These are phyloP conservation scores for Ferdinandea cuprea DNA, from an alignment of 2,888 invertebrate genomes.

Conservation along the genomic window DNA sequence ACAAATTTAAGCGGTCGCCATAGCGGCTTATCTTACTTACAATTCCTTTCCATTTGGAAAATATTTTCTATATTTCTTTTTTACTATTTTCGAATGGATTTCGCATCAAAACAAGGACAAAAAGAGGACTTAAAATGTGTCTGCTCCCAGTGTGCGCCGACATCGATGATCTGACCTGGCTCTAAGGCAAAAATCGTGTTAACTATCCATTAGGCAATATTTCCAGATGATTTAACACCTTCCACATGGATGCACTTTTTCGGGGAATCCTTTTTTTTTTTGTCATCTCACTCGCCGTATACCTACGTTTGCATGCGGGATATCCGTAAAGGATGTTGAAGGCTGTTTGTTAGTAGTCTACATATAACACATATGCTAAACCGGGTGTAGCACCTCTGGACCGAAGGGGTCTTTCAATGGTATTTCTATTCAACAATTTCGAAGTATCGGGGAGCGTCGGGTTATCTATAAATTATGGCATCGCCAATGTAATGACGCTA, in stretches of 20 bases:
- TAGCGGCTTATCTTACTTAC: conserved; percentile 58
- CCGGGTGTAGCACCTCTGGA: conserved; percentile 50
- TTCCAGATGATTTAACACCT: conserved; percentile 78
- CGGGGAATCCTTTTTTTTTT: conserved; percentile 66
- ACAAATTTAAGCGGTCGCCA: conserved; percentile 45
- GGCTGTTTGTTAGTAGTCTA: conserved; percentile 52
- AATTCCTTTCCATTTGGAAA: conserved; percentile 51
- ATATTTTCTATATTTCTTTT: conserved; percentile 36
- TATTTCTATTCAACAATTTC: conserved; percentile 41
- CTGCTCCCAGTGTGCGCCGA: conserved; percentile 42
- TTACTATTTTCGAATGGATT: conserved; percentile 48
- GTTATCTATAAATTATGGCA: conserved; percentile 72
- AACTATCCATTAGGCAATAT: conserved; percentile 79
- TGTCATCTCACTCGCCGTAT: conserved; percentile 60
- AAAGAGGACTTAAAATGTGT: conserved; percentile 60
- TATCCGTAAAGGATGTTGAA: conserved; percentile 50
- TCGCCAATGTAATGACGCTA: conserved; percentile 57
- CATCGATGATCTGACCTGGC: conserved; percentile 70
- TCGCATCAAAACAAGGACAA: conserved; percentile 45
- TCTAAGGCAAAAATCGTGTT: conserved; percentile 79
- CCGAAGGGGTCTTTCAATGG: conserved; percentile 32
- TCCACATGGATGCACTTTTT: conserved; percentile 73
- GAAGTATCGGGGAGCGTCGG: conserved; percentile 47
- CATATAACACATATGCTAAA: conserved; percentile 65
- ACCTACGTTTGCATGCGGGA: conserved; percentile 25